Evolutionary conservation across 2,888 invertebrate genomes (phyloP), one percentile per base, ranked within the genome.

Genomic region (Sussaba pulchella): DNA sequence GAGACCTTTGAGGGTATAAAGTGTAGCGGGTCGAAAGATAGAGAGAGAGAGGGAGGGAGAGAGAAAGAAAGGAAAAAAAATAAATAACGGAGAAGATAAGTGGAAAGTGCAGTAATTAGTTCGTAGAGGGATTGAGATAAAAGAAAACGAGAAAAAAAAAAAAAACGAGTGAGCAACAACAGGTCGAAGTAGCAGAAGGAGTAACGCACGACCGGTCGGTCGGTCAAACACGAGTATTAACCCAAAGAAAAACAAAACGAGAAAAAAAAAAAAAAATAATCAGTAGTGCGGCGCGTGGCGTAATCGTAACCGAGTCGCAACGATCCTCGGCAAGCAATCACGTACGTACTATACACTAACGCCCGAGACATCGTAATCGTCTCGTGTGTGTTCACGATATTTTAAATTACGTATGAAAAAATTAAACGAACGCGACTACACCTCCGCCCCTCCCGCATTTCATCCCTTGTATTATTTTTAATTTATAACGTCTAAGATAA

Each of bases 401-500:
- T 5, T 71, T 50, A 36, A 73, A 77, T 70, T 57, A 19, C 57
- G 69, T 63, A 54, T 59, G 6, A 6, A 31, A 2, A 31, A 5
- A 66, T 64, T 64, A 31, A 31, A 43, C 36, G 39, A 57, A 71
- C 75, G 72, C 76, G 66, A 64, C 73, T 81, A 78, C 57, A 6
- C 31, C 31, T 14, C 31, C 52, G 63, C 41, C 43, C 73, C 45
- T 43, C 43, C 43, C 43, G 12, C 3, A 2, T 8, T 43, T 10
- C 43, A 43, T 12, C 10, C 43, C 31, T 54, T n/a, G 19, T 31
- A 57, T 59, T 66, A 47, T 57, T 66, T 69, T 52, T 67, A 54
- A 54, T 69, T 69, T 54, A 57, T 73, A 81, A 80, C 74, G 77
- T 78, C 81, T 84, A 85, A 72, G 76, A 78, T 85, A 82, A 84